Evolutionary conservation across 2,797 vertebrate genomes (phyloP).

Genomic region (Hirundo rustica): DNA sequence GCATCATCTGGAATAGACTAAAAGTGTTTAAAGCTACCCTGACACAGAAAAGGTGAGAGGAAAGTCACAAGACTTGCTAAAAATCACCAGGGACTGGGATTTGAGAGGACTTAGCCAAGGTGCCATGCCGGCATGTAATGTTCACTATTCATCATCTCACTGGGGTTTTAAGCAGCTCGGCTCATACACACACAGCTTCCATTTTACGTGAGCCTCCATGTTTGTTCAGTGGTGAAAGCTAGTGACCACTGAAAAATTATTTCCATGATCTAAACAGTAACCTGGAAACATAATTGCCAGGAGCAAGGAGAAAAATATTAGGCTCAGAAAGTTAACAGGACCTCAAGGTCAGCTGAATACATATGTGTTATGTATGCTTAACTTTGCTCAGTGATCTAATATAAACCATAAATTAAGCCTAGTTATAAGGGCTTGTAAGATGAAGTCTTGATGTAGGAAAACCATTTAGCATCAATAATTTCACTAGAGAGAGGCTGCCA

Average conservation of each 20-base stretch:
- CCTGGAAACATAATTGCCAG: background rate
- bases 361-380: background rate
- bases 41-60: background rate
- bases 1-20: background rate
- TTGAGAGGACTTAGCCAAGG: background rate
- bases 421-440: background rate
- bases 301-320: background rate
- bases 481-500: background rate
- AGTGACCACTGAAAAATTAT: background rate
- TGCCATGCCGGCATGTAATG: background rate
- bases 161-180: background rate
- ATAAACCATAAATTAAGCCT: background rate
- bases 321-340: background rate
- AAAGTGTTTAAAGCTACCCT: background rate
- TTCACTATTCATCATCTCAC: background rate
- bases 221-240: slow-evolving; percentile 8
- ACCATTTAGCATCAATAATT: background rate
- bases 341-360: background rate
- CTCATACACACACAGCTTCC: background rate
- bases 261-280: background rate
- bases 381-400: background rate
- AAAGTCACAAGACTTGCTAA: background rate
- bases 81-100: background rate
- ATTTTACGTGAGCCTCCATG: background rate
- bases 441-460: background rate